A percentile compares a stretch with the other conserved stretches of the same genome.
Conservation (phyloP, 1,140 invertebrate species). For the Drosophila ananassae region DNA sequence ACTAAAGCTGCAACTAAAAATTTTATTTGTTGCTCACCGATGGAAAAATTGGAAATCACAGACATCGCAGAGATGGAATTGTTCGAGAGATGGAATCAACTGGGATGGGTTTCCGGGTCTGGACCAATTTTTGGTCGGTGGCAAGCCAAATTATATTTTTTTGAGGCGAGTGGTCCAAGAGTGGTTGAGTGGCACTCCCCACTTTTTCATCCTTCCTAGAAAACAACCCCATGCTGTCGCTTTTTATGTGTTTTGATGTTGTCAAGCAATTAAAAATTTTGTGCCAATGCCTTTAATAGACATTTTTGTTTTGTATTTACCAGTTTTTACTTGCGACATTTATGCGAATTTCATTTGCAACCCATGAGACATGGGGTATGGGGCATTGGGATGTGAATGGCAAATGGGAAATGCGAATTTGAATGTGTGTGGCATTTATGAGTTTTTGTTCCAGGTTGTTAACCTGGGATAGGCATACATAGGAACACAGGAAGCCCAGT, state of each 20-base stretch:
- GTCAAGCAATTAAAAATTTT: conserved; percentile 77
- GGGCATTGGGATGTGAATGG: conserved; percentile 15
- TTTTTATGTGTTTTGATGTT: conserved; percentile 65
- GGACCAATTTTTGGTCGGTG: conserved; percentile 68
- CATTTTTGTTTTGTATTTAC: conserved; percentile 52
- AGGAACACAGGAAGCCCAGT: conserved; percentile 7
- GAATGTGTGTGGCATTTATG: conserved; percentile 60
- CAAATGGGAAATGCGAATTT: conserved; percentile 41
- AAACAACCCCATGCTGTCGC: not conserved
- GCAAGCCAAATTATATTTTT: conserved; percentile 74
- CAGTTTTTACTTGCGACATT: conserved; percentile 61
- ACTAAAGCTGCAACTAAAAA: conserved; percentile 46
- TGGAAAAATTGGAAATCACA: conserved; percentile 52
- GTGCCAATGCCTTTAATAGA: conserved; percentile 69
- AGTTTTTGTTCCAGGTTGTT: conserved; percentile 9
- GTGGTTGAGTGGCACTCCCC: conserved; percentile 33
- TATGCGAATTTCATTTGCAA: conserved; percentile 49
- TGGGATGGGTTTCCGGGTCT: conserved; percentile 8
- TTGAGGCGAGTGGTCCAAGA: conserved; percentile 17
- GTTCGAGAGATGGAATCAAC: conserved; percentile 6
- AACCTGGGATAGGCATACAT: conserved; percentile 15
- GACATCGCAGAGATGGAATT: conserved; percentile 45
- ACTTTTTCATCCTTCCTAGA: not conserved
- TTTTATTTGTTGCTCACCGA: conserved; percentile 21
- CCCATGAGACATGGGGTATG: not conserved